Conservation (phyloP, 2,797 vertebrate species). For the Acrossocheilus wenchowensis region DNA sequence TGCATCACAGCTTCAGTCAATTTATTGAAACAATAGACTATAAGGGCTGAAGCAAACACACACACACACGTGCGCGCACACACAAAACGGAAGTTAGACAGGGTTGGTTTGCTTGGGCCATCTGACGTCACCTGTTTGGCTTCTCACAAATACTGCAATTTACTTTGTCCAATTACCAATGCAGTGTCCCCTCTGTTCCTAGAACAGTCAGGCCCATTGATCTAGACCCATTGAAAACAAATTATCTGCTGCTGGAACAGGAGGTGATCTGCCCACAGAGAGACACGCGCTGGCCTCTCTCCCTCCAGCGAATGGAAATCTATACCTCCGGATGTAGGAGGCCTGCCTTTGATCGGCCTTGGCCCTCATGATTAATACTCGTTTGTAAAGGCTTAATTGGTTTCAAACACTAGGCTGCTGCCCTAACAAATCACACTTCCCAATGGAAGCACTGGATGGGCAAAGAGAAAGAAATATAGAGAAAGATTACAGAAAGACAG, state of each 20-base stretch:
- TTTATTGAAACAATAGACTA: constrained; percentile 40
- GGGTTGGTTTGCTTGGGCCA: constrained; percentile 1
- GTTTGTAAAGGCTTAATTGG: constrained; percentile 65
- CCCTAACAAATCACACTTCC: constrained; percentile 57
- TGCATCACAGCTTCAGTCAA: constrained; percentile 44
- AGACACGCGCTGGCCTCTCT: constrained; percentile 48
- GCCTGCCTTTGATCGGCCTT: constrained; percentile 52
- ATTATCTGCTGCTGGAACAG: constrained; percentile 57
- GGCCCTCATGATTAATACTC: constrained; percentile 64
- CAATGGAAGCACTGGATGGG: constrained; percentile 43
- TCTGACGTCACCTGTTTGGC: constrained; percentile 55
- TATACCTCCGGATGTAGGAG: constrained; percentile 57
- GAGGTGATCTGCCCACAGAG: constrained; percentile 36
- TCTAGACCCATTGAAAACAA: constrained; percentile 61
- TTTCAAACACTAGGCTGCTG: constrained; percentile 48
- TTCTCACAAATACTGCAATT: constrained; percentile 74
- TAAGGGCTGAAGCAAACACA: constrained; percentile 43
- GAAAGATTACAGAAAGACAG: not conserved
- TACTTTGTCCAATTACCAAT: constrained; percentile 83
- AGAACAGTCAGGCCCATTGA: constrained; percentile 58
- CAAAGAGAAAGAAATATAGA: constrained; percentile 38
- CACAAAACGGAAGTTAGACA: not conserved
- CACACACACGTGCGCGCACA: not conserved
- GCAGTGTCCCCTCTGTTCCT: constrained; percentile 57
- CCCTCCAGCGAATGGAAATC: constrained; percentile 55